Base-by-base conservation (phyloP, 2,888 invertebrate genomes). In the Tyria jacobaeae region DNA sequence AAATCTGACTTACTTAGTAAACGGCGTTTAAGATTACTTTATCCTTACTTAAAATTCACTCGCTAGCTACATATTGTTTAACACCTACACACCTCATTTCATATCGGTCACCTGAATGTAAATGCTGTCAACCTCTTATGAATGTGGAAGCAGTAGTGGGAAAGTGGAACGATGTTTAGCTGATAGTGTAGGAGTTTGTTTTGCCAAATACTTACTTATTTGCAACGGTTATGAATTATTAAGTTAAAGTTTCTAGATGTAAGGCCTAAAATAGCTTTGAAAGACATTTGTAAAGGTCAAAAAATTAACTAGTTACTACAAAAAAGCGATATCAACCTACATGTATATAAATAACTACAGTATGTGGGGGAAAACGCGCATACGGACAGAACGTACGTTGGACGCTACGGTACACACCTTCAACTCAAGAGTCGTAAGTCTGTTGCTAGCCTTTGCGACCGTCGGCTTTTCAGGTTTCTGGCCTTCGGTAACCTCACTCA, bases 41-140 rank as follows among this genome's bases (percentile, higher is more conserved):
- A 35, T 64, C 21, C 35, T 49, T 57, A 60, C 39, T 66, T 75
- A 66, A 66, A 66, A 76, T 76, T 71, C 68, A 65, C 58, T 57
- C 61, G 70, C 62, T 62, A 65, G 60, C 62, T 50, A 57, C 50
- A 62, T 68, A 73, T 76, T 78, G 70, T 81, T 78, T 81, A 66
- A 83, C 88, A 80, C 88, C 88, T 79, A 86, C 88, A 76, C 77
- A 52, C 73, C 75, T 72, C 78, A 76, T 76, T 80, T 76, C 76
- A 79, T 77, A 76, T 80, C 81, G 83, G 85, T 85, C 86, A 87
- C 86, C 83, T 86, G 80, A 75, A 88, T 89, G 85, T 82, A 85
- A 89, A 88, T 86, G 79, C 84, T 73, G 78, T 80, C 71, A 60
- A 66, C 84, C 87, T 85, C 84, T 80, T 87, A 81, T n/a, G n/a